Evolutionary conservation across 1,140 invertebrate genomes (phyloP).

Genomic region (Rhizoglyphus robini): DNA sequence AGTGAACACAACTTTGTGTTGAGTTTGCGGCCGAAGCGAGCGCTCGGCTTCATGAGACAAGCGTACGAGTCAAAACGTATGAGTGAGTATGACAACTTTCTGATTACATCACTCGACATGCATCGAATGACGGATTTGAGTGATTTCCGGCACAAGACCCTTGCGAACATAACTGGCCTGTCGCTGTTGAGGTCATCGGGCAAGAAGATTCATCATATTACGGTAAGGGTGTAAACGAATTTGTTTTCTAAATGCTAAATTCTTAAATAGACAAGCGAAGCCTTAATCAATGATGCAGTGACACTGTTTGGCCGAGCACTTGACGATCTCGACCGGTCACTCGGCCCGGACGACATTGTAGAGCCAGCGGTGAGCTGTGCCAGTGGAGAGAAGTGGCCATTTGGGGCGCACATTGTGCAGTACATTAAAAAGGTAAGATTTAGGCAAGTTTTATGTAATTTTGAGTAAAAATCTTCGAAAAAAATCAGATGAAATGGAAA

Average conservation of each 20-base stretch:
- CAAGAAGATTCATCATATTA: background rate
- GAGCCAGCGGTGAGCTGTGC: constrained; percentile 33
- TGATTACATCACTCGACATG: constrained; percentile 44
- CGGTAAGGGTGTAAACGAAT: too few relatives aligned
- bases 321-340: constrained; percentile 28
- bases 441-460: too few relatives aligned
- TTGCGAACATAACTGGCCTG: background rate
- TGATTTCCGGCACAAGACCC: background rate
- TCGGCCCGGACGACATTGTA: constrained; percentile 35
- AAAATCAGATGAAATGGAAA: background rate
- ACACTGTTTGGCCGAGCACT: constrained; percentile 33
- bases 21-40: constrained; percentile 47
- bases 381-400: background rate
- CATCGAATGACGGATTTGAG: background rate
- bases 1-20: constrained; percentile 57
- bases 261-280: constrained; percentile 40
- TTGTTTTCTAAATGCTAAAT: background rate
- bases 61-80: constrained; percentile 72
- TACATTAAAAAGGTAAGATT: background rate
- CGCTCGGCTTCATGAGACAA: constrained; percentile 42
- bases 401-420: background rate
- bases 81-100: constrained; percentile 55
- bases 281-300: constrained; percentile 37
- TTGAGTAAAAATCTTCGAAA: background rate
- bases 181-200: constrained; percentile 26